Evolutionary conservation across 2,797 vertebrate species (phyloP).

Genomic region (Bufotes viridis): DNA sequence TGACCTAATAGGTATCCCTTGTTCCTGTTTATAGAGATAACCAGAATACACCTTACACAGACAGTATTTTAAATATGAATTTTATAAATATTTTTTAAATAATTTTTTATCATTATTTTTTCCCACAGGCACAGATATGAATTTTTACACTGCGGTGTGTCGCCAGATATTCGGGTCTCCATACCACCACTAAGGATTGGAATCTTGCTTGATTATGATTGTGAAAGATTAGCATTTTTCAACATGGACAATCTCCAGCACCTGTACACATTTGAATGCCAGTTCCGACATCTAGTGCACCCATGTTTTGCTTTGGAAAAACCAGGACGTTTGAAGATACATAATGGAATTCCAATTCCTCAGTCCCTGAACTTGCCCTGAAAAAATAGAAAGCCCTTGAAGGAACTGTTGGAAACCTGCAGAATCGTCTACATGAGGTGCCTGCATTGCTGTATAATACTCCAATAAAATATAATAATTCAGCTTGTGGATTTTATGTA

Average conservation of each 20-base stretch:
- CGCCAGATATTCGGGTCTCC: constrained; percentile 89
- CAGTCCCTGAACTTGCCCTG: constrained; percentile 65
- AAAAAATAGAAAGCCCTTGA: neutral
- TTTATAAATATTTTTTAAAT: neutral
- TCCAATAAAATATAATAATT: neutral
- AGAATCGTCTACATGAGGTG: neutral
- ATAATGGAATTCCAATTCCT: constrained; percentile 77
- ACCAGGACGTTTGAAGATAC: constrained; percentile 81
- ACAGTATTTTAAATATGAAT: no score
- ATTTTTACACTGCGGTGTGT: constrained; percentile 86
- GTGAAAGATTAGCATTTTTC: constrained; percentile 85
- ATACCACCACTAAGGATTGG: constrained; percentile 83
- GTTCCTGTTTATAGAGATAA: no score
- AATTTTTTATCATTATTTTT: neutral
- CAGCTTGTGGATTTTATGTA: neutral
- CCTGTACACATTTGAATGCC: constrained; percentile 82
- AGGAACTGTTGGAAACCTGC: neutral
- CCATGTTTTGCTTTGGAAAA: constrained; percentile 92
- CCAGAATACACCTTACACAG: no score
- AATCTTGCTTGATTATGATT: constrained; percentile 85
- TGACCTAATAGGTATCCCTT: no score
- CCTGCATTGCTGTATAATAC: neutral
- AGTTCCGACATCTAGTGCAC: constrained; percentile 80
- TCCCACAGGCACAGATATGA: constrained; percentile 86
- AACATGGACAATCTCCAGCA: constrained; percentile 86